Base-by-base conservation (phyloP, 2,113 vertebrate species). In the Carettochelys insculpta region DNA sequence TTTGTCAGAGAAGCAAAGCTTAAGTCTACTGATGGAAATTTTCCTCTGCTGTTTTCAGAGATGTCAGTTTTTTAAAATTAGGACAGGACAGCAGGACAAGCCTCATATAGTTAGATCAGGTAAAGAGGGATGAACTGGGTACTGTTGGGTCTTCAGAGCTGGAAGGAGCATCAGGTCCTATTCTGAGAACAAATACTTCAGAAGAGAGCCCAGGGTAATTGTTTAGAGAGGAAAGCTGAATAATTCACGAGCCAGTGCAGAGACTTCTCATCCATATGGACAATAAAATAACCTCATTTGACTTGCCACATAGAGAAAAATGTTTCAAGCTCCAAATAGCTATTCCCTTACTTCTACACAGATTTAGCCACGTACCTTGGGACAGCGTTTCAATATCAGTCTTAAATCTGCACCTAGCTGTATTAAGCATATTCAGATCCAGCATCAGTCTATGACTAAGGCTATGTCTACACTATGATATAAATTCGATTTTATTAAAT, bases 1-100 rank as follows among this genome's bases (percentile, higher is more conserved):
- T 94, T 96, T 96, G 97, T 96, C 97, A 97, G 94, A 45, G 89
- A 80, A 97, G 97, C 97, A 97, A 92, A 84, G 71, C 78, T 86
- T 91, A 86, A 87, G n/a, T n/a, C 87, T 94, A 45, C 47, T 20
- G 5, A 16, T 80, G 85, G 51, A 90, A 88, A 94, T 54, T 88
- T 96, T 95, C 85, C 92, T 79, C 34, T 54, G 22, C 58, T 86
- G 53, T 91, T 91, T 82, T 83, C 84, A 78, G 73, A 86, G 79
- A 73, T 86, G 84, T 79, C 83, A 56, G 77, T 71, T 87, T 38
- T 81, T 85, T 38, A 52, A 90, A 85, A 81, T 65, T 51, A 83
- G 47, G 76, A 80, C 53, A 58, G 45, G 83, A 51, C 85, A 76
- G 53, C 29, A 80, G 45, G 61, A 47, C 34, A n/a, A 53, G 75